Conservation (phyloP, 1,140 invertebrate species). For the Pseudomyrmex dendroicus region DNA sequence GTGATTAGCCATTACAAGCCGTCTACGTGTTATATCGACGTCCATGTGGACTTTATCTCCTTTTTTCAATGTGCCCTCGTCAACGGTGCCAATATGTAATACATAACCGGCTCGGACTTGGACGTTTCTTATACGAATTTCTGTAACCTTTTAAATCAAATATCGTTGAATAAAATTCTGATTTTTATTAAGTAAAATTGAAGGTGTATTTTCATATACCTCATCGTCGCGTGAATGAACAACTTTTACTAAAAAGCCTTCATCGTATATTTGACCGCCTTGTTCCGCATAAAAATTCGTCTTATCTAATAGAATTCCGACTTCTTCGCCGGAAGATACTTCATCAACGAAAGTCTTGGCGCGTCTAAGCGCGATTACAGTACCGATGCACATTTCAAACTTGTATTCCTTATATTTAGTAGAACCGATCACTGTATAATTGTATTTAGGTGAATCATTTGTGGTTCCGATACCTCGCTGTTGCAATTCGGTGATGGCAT, state of each 20-base stretch:
- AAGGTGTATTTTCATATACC: constrained; percentile 77
- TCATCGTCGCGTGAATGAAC: constrained; percentile 87
- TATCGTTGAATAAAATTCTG: constrained; percentile 29
- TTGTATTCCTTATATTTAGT: constrained; percentile 90
- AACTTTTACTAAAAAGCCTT: constrained; percentile 96
- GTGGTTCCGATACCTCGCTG: constrained; percentile 92
- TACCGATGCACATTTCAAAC: constrained; percentile 88
- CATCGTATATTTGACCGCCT: constrained; percentile 99
- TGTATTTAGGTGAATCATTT: constrained; percentile 97
- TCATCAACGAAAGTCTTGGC: constrained; percentile 95
- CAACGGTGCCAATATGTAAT: constrained; percentile 93
- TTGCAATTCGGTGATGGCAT: constrained; percentile 97
- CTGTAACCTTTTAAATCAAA: constrained; percentile 87
- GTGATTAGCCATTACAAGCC: constrained; percentile 99
- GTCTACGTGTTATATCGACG: constrained; percentile 93
- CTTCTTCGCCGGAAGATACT: constrained; percentile 94
- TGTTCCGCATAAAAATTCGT: constrained; percentile 99
- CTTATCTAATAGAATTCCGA: constrained; percentile 96
- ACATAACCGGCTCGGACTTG: constrained; percentile 98
- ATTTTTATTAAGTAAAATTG: not conserved
- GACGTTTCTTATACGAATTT: constrained; percentile 97
- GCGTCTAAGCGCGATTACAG: constrained; percentile 89
- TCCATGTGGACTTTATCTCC: constrained; percentile 94
- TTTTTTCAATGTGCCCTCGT: constrained; percentile 93
- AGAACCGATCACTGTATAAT: constrained; percentile 89